Evolutionary conservation across 1,140 invertebrate species (phyloP).

Genomic region (Sminthurides bifidus): DNA sequence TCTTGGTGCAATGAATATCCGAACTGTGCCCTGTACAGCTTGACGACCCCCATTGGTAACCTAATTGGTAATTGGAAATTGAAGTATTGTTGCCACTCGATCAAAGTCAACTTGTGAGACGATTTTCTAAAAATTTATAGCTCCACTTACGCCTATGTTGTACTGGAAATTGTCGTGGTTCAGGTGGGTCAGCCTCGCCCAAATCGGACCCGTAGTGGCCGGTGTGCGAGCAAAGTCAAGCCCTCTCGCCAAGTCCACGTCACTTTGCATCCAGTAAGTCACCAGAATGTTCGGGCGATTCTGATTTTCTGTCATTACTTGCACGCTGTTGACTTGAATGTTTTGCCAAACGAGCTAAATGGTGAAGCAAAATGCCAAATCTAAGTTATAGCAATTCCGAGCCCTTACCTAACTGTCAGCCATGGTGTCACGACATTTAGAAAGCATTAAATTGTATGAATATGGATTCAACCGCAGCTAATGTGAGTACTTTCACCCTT

Average conservation of each 20-base stretch:
- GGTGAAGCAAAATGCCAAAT: neutral
- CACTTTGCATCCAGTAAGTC: slow-evolving; percentile 62
- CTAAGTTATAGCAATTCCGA: neutral
- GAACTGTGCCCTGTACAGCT: slow-evolving; percentile 46
- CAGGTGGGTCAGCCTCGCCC: slow-evolving; percentile 58
- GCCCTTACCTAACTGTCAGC: too few relatives aligned
- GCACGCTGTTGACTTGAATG: neutral
- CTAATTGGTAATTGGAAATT: neutral
- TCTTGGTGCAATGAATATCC: slow-evolving; percentile 63
- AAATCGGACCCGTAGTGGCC: slow-evolving; percentile 52
- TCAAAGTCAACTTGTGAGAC: neutral
- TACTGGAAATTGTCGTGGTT: slow-evolving; percentile 57
- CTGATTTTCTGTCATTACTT: neutral
- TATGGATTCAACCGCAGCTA: neutral
- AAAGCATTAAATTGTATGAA: neutral
- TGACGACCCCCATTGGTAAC: neutral
- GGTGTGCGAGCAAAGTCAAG: slow-evolving; percentile 48
- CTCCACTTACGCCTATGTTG: slow-evolving; percentile 33
- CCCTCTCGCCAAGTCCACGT: slow-evolving; percentile 61
- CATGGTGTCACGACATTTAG: neutral
- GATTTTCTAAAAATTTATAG: neutral
- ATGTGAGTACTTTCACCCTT: neutral
- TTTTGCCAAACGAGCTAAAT: slow-evolving; percentile 2
- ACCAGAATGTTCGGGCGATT: slow-evolving; percentile 34
- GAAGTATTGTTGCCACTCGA: neutral